Base-by-base conservation (phyloP, 2,797 vertebrate species). In the Mus spretus region DNA sequence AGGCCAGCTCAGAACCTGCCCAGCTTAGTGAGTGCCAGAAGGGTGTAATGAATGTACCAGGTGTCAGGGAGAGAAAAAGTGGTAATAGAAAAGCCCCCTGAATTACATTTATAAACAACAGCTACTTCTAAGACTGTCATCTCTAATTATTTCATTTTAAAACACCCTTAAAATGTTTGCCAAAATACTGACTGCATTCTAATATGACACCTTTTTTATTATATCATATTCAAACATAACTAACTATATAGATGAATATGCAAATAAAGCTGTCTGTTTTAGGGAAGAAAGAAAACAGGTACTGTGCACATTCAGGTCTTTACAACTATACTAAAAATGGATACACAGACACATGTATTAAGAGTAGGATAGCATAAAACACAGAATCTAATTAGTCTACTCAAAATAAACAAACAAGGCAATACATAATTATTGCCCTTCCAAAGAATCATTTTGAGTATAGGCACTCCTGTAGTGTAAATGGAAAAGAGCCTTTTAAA, bases 71-170 rank as follows among this genome's bases (percentile, higher is more conserved):
- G 70, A 72, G 72, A 72, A 72, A 72, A 72, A 72, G n/a, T 31
- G 2, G 67, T 72, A 22, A 72, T 37, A 37, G n/a, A 72, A 72
- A 72, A 72, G 70, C 17, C n/a, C 67, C n/a, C 70, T 72, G 70
- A 72, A 72, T 20, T 37, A 72, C 8, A 37, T 72, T 72, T 37
- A 72, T 3, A 72, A 72, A 37, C 31, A 70, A 77, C 15, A 78
- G 78, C 82, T 70, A 72, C 50, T 74, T 77, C 72, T 89, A 72
- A 88, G n/a, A 92, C 9, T 91, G n/a, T 89, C 93, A 87, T 63
- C 70, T 93, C 63, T 74, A 89, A 94, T 72, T 96, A 92, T 6
- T 14, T 90, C 91, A 92, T 86, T 96, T 95, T 79, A 89, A 96
- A 67, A 78, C 22, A 87, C 24, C 20, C 59, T 95, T 95, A 95